Percentiles rank a stretch among this genome's conserved stretches.
phyloP scores from a whole-genome alignment of 2,113 vertebrate species.

The Chauna torquata region DNA sequence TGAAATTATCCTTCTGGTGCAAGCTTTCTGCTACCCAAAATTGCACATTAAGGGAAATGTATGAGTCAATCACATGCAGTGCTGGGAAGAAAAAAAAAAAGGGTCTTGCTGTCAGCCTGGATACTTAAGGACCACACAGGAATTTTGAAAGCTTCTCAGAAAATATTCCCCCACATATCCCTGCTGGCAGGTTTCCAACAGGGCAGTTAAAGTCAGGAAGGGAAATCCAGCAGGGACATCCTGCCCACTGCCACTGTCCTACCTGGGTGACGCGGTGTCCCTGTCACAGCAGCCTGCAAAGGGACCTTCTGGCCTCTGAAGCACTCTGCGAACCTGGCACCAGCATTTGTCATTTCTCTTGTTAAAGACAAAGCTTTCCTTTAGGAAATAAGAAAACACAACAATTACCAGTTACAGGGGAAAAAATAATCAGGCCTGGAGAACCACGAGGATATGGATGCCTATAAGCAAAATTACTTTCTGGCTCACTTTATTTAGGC shows the following conservation, averaged over 20 bases:
- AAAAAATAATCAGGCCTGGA: neutral
- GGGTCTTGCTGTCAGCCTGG: fast-evolving
- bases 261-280: neutral
- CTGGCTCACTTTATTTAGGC: neutral
- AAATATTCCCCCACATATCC: neutral
- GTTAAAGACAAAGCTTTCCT: neutral
- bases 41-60: neutral
- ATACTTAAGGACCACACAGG: neutral
- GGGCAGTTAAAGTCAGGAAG: neutral
- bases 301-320: neutral
- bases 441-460: neutral
- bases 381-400: neutral
- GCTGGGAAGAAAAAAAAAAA: neutral
- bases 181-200: neutral
- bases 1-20: neutral
- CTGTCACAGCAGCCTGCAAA: neutral
- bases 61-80: neutral
- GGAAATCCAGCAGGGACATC: neutral
- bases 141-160: neutral
- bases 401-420: neutral
- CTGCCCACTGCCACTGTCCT: neutral
- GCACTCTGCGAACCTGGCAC: fast-evolving
- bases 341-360: neutral
- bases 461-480: neutral
- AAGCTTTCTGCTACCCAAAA: neutral